phyloP scores from a whole-genome alignment of 2,888 invertebrate species.

The Palloptera scutellata region DNA sequence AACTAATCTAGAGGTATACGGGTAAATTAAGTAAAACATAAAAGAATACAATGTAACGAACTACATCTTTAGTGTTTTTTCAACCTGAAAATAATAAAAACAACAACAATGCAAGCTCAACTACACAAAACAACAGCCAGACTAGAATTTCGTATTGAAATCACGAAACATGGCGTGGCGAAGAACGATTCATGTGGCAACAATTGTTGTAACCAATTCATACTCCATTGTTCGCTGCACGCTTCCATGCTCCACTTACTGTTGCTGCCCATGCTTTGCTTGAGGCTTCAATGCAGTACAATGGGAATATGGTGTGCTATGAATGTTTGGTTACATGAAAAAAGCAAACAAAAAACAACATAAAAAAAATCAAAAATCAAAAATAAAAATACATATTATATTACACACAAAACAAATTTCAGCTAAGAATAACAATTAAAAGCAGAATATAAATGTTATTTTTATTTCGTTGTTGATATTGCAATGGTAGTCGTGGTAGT shows the following conservation, averaged over 20 bases:
- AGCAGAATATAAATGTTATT: not conserved
- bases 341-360: not conserved
- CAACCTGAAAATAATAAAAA: not conserved
- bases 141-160: slow-evolving; percentile 7
- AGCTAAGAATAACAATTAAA: not conserved
- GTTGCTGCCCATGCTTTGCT: not conserved
- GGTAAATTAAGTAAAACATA: no score
- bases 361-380: no score
- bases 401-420: not conserved
- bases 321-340: no score
- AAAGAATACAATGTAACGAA: no score
- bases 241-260: not conserved
- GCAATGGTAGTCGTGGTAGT: not conserved
- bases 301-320: not conserved
- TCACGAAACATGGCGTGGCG: slow-evolving; percentile 40
- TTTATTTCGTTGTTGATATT: not conserved
- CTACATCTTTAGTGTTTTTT: no score
- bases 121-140: not conserved
- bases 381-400: no score
- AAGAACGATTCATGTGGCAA: slow-evolving; percentile 28
- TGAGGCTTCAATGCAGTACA: not conserved
- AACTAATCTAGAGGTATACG: no score
- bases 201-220: slow-evolving; percentile 1
- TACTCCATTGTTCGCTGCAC: slow-evolving; percentile 2
- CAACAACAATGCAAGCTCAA: not conserved